Evolutionary conservation across 2,888 invertebrate genomes (phyloP).

Genomic region (Eucera pruinosa): DNA sequence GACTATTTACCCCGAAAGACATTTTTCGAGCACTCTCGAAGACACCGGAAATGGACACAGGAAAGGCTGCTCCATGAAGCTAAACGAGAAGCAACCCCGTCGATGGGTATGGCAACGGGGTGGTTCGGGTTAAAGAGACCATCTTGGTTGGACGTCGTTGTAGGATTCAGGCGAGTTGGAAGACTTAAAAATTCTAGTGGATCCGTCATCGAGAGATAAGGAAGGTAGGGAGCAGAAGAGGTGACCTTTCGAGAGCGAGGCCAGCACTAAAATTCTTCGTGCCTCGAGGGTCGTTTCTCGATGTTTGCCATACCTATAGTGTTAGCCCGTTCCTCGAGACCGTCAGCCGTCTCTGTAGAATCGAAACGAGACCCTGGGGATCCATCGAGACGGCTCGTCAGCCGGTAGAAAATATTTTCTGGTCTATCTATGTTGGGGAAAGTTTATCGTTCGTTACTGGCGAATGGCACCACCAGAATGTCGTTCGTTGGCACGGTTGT

Average conservation of each 20-base stretch:
- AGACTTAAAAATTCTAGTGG: conserved; percentile 76
- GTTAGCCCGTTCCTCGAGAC: conserved; percentile 27
- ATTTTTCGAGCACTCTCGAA: conserved; percentile 52
- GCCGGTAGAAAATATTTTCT: conserved; percentile 43
- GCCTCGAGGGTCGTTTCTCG: conserved; percentile 53
- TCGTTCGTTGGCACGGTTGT: neutral
- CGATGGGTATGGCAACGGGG: conserved; percentile 44
- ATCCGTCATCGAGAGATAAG: conserved; percentile 40
- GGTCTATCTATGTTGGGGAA: conserved; percentile 28
- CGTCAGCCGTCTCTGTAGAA: conserved; percentile 31
- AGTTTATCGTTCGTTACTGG: conserved; percentile 55
- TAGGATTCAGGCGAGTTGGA: conserved; percentile 76
- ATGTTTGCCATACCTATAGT: conserved; percentile 31
- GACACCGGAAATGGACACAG: conserved; percentile 46
- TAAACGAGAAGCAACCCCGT: conserved; percentile 53
- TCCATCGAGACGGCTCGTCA: conserved; percentile 14
- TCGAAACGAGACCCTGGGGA: conserved; percentile 35
- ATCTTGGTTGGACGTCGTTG: conserved; percentile 54
- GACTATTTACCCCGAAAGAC: conserved; percentile 43
- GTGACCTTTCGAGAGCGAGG: conserved; percentile 17
- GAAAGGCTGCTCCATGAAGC: conserved; percentile 38
- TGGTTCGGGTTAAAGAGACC: conserved; percentile 30
- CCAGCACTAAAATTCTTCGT: conserved; percentile 68
- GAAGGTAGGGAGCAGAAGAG: neutral
- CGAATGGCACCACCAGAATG: conserved; percentile 23